Conservation (phyloP, 2,888 invertebrate genomes). For the Drosophila formosana region DNA sequence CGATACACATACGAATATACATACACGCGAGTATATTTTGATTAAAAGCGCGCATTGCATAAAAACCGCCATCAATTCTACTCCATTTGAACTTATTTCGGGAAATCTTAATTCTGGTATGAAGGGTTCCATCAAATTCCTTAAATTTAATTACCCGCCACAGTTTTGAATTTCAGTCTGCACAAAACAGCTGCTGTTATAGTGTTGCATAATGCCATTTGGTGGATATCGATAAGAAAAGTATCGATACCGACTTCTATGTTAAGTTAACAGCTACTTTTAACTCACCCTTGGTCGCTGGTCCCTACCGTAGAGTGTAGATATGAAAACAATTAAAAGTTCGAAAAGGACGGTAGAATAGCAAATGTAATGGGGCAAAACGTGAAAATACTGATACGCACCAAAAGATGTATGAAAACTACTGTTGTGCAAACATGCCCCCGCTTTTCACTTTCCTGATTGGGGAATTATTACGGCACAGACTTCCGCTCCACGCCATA, state of each 20-base stretch:
- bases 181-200: neutral
- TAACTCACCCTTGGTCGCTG: no score
- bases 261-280: neutral
- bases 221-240: neutral
- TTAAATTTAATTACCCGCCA: neutral
- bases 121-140: neutral
- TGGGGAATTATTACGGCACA: no score
- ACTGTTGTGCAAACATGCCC: no score
- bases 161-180: neutral
- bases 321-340: no score
- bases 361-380: no score
- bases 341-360: no score
- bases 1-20: slow-evolving; percentile 68
- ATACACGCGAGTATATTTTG: slow-evolving; percentile 57
- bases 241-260: neutral
- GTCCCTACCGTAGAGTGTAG: no score
- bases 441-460: no score
- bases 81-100: slow-evolving; percentile 8
- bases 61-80: slow-evolving; percentile 29
- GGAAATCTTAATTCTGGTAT: neutral
- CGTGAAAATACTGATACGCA: no score
- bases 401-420: no score
- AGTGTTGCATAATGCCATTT: neutral
- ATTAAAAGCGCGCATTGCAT: slow-evolving; percentile 65
- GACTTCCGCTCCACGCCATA: no score